A percentile compares a stretch with the other conserved stretches of the same genome.
These are phyloP conservation scores for Pseudoips prasinana DNA, from an alignment of 2,888 invertebrate species.

Conservation along the genomic window DNA sequence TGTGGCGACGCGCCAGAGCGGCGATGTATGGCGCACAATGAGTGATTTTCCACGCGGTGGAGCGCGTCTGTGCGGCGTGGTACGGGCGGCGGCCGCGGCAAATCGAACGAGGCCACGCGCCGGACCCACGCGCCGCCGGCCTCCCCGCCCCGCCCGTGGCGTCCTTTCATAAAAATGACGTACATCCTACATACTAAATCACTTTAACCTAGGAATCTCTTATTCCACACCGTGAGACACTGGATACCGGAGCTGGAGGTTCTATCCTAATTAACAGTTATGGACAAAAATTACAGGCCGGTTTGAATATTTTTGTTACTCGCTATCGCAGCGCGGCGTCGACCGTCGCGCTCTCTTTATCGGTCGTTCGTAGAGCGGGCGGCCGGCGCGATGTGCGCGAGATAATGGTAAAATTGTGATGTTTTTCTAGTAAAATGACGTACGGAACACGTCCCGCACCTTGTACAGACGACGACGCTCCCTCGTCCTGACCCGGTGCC, in stretches of 20 bases:
- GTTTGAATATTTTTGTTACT: constrained; percentile 49
- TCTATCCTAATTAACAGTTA: constrained; percentile 71
- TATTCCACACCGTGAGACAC: constrained; percentile 70
- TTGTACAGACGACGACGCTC: constrained; percentile 24
- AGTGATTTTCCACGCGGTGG: constrained; percentile 60
- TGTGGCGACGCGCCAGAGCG: constrained; percentile 31
- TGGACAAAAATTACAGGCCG: constrained; percentile 75
- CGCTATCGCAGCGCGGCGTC: constrained; percentile 60
- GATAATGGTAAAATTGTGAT: constrained; percentile 81
- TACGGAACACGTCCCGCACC: constrained; percentile 31
- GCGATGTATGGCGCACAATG: constrained; percentile 59
- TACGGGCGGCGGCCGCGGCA: constrained; percentile 60
- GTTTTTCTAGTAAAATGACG: constrained; percentile 65
- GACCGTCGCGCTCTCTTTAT: constrained; percentile 72
- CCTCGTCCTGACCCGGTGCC: constrained; percentile 35
- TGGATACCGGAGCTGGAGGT: constrained; percentile 70
- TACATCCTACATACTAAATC: constrained; percentile 75
- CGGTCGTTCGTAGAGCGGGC: constrained; percentile 61
- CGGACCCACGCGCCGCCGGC: constrained; percentile 44
- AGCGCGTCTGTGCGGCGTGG: constrained; percentile 63
- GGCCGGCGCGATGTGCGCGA: constrained; percentile 57
- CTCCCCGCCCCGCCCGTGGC: constrained; percentile 52
- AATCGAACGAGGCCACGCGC: constrained; percentile 80
- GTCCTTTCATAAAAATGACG: constrained; percentile 71
- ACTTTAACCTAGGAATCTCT: constrained; percentile 80